Evolutionary conservation across 2,888 invertebrate genomes (phyloP).

Genomic region (Plagodis pulveraria): DNA sequence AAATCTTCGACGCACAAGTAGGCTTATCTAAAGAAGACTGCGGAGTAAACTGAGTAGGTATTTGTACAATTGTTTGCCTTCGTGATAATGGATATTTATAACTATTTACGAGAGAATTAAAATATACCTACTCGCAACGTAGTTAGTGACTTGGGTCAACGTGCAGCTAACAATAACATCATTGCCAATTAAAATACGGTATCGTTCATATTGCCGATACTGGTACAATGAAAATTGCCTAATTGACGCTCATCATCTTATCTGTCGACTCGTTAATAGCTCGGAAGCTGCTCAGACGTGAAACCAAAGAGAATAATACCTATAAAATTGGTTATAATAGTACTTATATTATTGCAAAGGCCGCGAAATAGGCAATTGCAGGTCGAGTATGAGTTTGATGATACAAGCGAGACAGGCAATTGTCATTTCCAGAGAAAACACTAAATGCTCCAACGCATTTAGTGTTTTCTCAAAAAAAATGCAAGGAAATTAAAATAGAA

Average conservation of each 20-base stretch:
- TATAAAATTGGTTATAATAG: too few relatives aligned
- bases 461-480: too few relatives aligned
- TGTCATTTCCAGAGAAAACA: too few relatives aligned
- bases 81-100: slow-evolving; percentile 55
- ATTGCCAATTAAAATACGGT: slow-evolving; percentile 33
- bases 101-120: slow-evolving; percentile 42
- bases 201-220: slow-evolving; percentile 6
- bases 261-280: neutral
- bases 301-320: too few relatives aligned
- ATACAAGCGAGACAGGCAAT: too few relatives aligned
- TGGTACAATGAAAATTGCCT: neutral
- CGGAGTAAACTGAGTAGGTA: slow-evolving; percentile 41
- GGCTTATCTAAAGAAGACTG: slow-evolving; percentile 50
- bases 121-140: slow-evolving; percentile 42
- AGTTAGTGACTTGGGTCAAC: slow-evolving; percentile 44
- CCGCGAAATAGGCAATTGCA: too few relatives aligned
- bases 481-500: too few relatives aligned
- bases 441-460: too few relatives aligned
- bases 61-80: slow-evolving; percentile 58
- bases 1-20: slow-evolving; percentile 40
- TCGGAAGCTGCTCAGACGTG: too few relatives aligned
- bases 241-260: slow-evolving; percentile 5
- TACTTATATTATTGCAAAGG: too few relatives aligned
- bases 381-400: too few relatives aligned
- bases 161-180: slow-evolving; percentile 50